Base-by-base conservation (phyloP, 1,140 invertebrate genomes). In the Megalonaias nervosa region DNA sequence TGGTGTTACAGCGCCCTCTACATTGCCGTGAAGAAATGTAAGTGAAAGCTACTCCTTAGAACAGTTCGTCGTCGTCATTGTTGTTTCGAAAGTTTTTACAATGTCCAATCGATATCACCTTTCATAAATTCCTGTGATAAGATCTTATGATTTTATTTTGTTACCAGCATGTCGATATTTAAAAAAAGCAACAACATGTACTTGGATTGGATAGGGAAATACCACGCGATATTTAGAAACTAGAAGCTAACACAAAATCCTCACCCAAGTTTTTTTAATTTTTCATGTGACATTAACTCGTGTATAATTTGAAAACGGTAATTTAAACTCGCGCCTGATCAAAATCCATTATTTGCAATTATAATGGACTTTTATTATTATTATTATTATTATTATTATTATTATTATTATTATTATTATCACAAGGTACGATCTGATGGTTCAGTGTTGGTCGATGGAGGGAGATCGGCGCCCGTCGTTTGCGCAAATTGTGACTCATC, bases 21-120 rank as follows among this genome's bases (percentile, higher is more conserved):
- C 81, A 84, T 68, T 87, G 85, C 56, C 81, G 78, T 71, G 80
- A 83, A 59, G 81, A 85, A 71, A 62, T 85, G 84, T 87, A 74
- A 79, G 85, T 85, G 48, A 15, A 26, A 21, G 17, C 19, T 19
- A 67, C 26, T 17, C 16, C 66, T 72, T 31, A 1, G 14, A 23
- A 21, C n/a, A 26, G 17, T 19, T 19, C 19, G 17, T 56, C 6
- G 31, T 1, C 19, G 21, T n/a, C 56, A 16, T 14, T n/a, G 38
- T 56, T 57, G 16, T 57, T 11, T 58, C 1, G 13, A 12, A 1
- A 9, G 26, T 16, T 56, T 19, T 70, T 70, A 11, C 11, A 15
- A 21, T 5, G 14, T 70, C 26, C n/a, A 56, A 9, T 16, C 6
- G 11, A n/a, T 21, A 56, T 56, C 9, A 12, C 6, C 9, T 19